Conservation (phyloP, 2,797 vertebrate species). For the Myripristis murdjan region DNA sequence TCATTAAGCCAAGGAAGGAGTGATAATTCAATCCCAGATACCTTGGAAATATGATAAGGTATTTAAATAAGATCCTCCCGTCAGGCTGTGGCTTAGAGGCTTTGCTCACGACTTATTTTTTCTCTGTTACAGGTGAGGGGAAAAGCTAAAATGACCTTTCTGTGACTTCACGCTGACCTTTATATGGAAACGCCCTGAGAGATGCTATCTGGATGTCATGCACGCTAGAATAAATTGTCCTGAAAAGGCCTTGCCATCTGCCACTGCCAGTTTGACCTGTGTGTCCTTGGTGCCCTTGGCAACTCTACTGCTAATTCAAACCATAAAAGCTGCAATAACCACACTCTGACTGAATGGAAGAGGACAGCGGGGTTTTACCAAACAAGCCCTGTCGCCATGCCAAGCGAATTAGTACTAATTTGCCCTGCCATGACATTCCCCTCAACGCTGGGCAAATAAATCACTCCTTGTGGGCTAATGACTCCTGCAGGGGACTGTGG, state of each 20-base stretch:
- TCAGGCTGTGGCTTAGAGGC: not conserved
- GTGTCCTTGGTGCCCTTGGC: conserved; percentile 49
- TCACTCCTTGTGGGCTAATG: conserved; percentile 64
- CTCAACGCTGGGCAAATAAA: conserved; percentile 66
- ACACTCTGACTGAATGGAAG: conserved; percentile 22
- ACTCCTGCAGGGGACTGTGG: conserved; percentile 56
- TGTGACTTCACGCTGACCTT: conserved; percentile 17
- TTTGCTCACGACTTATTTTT: conserved; percentile 20
- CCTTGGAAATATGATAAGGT: not conserved
- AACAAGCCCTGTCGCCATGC: conserved; percentile 41
- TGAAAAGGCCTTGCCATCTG: conserved; percentile 68
- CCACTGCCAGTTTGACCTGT: conserved; percentile 49
- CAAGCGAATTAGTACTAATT: conserved; percentile 74
- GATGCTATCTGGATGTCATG: conserved; percentile 28
- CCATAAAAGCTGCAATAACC: conserved; percentile 36
- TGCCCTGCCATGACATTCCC: conserved; percentile 50
- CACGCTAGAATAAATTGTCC: conserved; percentile 38
- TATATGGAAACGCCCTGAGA: conserved; percentile 13
- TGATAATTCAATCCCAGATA: conserved; percentile 1
- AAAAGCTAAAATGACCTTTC: conserved; percentile 24
- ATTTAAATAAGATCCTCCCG: not conserved
- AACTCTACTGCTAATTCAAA: conserved; percentile 32
- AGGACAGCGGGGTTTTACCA: conserved; percentile 20
- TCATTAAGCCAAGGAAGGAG: conserved; percentile 9
- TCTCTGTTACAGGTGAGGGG: not conserved